Evolutionary conservation across 2,113 vertebrate genomes (phyloP).

Genomic region (Eubucco bourcierii): DNA sequence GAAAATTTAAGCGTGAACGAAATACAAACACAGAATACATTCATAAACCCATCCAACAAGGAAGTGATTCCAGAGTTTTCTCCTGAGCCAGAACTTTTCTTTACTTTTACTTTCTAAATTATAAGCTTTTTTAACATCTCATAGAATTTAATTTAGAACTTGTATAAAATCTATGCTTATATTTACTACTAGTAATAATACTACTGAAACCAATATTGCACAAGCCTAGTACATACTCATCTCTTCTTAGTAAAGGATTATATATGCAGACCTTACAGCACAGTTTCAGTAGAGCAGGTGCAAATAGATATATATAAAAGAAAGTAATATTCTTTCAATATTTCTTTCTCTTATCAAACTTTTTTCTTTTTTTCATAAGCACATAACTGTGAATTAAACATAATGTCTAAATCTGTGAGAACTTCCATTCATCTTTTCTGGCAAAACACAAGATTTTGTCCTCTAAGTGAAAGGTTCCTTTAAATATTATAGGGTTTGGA

Average conservation of each 20-base stretch:
- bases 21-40: background rate
- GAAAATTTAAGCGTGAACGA: background rate
- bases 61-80: background rate
- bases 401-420: background rate
- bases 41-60: background rate
- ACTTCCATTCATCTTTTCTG: background rate
- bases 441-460: background rate
- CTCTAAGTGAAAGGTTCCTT: background rate
- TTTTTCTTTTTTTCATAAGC: background rate
- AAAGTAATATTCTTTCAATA: background rate
- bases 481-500: background rate
- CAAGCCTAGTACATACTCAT: accelerated
- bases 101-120: background rate
- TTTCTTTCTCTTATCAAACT: background rate
- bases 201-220: background rate
- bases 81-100: background rate
- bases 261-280: background rate
- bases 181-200: background rate
- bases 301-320: background rate
- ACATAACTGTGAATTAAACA: background rate
- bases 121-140: background rate
- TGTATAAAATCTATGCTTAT: background rate
- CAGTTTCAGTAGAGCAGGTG: background rate
- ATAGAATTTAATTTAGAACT: background rate
- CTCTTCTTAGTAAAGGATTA: background rate